A percentile compares a stretch with the other conserved stretches of the same genome.
phyloP scores from a whole-genome alignment of 2,797 vertebrate species.

The Mus spretus region DNA sequence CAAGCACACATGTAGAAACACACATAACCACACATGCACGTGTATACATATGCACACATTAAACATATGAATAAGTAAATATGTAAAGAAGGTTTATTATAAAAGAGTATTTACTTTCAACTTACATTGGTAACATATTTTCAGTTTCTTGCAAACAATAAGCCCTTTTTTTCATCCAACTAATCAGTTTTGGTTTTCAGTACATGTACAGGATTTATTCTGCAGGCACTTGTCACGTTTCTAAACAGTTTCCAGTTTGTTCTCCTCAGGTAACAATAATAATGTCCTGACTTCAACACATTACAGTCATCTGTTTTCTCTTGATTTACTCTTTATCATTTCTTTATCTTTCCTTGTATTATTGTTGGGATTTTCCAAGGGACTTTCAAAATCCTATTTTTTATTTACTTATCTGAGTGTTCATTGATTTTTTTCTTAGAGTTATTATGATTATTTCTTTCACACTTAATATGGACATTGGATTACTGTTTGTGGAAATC shows the following conservation, averaged over 20 bases:
- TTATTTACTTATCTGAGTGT: not conserved
- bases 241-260: not conserved
- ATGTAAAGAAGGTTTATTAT: not conserved
- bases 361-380: not conserved
- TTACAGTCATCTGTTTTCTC: not conserved
- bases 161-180: not conserved
- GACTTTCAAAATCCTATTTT: not conserved
- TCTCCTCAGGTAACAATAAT: not conserved
- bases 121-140: not conserved
- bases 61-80: not conserved
- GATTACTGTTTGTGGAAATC: not conserved
- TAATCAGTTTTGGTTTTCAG: not conserved
- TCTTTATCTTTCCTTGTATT: not conserved
- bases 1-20: not conserved
- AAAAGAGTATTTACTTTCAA: not conserved
- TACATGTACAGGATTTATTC: not conserved
- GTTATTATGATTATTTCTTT: not conserved
- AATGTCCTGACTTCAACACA: not conserved
- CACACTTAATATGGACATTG: not conserved
- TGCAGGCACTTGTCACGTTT: not conserved
- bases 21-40: not conserved
- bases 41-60: not conserved
- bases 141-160: not conserved
- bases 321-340: not conserved
- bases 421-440: not conserved